Evolutionary conservation across 2,113 vertebrate species (phyloP).

Genomic region (Mandrillus leucophaeus): DNA sequence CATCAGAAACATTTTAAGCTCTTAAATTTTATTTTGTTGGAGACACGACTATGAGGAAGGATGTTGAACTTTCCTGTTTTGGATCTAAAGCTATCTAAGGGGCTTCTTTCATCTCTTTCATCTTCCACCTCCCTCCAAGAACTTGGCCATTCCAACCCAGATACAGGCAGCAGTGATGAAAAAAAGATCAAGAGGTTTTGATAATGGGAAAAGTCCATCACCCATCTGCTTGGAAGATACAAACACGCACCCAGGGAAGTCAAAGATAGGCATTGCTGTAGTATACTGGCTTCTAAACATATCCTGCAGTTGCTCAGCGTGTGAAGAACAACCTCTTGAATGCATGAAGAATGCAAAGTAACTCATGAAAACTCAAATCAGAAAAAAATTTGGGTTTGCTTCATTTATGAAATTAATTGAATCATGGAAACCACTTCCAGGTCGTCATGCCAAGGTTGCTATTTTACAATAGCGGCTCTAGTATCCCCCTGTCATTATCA

Average conservation of each 20-base stretch:
- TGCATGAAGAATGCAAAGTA: neutral
- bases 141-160: neutral
- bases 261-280: too few species aligned
- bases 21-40: neutral
- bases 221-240: neutral
- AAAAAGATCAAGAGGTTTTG: neutral
- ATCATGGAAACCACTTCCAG: neutral
- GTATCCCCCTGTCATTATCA: too few species aligned
- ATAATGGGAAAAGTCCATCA: neutral
- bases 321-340: too few species aligned
- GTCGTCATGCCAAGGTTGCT: neutral
- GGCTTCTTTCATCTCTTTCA: neutral
- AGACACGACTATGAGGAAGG: neutral
- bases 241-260: neutral
- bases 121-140: rapidly evolving
- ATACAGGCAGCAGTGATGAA: neutral
- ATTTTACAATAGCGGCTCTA: too few species aligned
- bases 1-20: neutral
- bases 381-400: neutral
- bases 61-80: neutral
- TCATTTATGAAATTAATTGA: neutral
- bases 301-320: neutral
- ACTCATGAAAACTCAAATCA: neutral
- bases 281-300: neutral
- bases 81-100: neutral